A percentile compares a stretch with the other conserved stretches of the same genome.
Evolutionary conservation across 2,797 vertebrate genomes (phyloP).

Genomic region (Chiroxiphia lanceolata): DNA sequence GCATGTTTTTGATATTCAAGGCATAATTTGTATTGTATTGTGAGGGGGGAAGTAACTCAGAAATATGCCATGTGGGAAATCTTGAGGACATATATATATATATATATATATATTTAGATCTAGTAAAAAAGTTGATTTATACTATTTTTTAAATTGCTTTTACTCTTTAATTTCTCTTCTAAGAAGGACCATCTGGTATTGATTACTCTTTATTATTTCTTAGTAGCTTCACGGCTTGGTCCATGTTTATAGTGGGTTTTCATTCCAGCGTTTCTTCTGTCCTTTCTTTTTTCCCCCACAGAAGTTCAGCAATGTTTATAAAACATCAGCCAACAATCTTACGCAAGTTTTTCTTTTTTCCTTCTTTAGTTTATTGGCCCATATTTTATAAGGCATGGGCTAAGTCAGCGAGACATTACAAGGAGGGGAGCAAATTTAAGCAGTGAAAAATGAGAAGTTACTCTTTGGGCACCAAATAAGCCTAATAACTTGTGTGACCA

Average conservation of each 20-base stretch:
- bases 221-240: conserved; percentile 8
- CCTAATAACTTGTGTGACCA: conserved; percentile 52
- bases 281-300: neutral
- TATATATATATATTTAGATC: neutral
- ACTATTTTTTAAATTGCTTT: conserved; percentile 59
- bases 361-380: conserved; percentile 63
- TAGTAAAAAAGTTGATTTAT: conserved; percentile 59
- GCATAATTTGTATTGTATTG: neutral
- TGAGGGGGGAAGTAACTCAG: neutral
- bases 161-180: conserved; percentile 58
- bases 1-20: neutral
- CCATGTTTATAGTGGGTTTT: conserved; percentile 54
- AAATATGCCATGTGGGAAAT: conserved; percentile 19
- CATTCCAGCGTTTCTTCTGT: conserved; percentile 11
- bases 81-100: neutral
- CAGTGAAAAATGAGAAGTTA: conserved; percentile 55
- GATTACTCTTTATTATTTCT: conserved; percentile 70
- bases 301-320: conserved; percentile 67
- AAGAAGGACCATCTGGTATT: conserved; percentile 65
- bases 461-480: conserved; percentile 21
- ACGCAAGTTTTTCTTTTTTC: neutral
- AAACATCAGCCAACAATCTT: conserved; percentile 67
- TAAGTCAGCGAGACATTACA: neutral
- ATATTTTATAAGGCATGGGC: conserved; percentile 61
- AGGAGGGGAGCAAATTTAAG: conserved; percentile 11